Evolutionary conservation across 2,888 invertebrate genomes (phyloP).

Genomic region (Heteropelma amictum): DNA sequence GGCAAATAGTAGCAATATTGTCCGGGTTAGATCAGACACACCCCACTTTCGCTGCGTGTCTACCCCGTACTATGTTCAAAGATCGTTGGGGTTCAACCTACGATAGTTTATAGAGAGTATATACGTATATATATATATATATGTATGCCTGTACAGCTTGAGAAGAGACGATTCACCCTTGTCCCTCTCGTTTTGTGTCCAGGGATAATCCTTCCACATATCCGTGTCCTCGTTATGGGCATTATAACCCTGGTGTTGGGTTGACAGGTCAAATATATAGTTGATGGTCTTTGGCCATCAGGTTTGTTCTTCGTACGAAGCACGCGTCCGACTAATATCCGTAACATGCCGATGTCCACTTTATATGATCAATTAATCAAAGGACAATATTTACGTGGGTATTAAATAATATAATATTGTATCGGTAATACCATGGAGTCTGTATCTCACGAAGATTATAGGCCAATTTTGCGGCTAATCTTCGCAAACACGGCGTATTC

Average conservation of each 20-base stretch:
- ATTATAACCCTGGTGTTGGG: constrained; percentile 44
- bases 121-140: not conserved
- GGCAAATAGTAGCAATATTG: constrained; percentile 72
- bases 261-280: constrained; percentile 41
- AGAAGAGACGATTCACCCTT: constrained; percentile 38
- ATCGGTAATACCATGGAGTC: no score
- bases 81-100: constrained; percentile 3
- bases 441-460: constrained; percentile 49
- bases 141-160: not conserved
- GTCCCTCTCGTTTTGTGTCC: constrained; percentile 50
- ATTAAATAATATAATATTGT: no score
- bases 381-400: not conserved
- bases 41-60: constrained; percentile 61
- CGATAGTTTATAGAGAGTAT: not conserved
- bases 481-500: no score
- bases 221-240: constrained; percentile 54
- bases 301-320: not conserved
- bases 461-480: constrained; percentile 5
- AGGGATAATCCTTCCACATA: constrained; percentile 58
- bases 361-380: constrained; percentile 42
- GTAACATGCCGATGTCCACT: not conserved
- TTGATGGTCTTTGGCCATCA: constrained; percentile 28
- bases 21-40: constrained; percentile 69
- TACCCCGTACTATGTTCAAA: not conserved
- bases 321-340: constrained; percentile 27